Evolutionary conservation across 2,113 vertebrate species (phyloP), one percentile per base, ranked within the genome.

Genomic region (Catharus bicknelli): DNA sequence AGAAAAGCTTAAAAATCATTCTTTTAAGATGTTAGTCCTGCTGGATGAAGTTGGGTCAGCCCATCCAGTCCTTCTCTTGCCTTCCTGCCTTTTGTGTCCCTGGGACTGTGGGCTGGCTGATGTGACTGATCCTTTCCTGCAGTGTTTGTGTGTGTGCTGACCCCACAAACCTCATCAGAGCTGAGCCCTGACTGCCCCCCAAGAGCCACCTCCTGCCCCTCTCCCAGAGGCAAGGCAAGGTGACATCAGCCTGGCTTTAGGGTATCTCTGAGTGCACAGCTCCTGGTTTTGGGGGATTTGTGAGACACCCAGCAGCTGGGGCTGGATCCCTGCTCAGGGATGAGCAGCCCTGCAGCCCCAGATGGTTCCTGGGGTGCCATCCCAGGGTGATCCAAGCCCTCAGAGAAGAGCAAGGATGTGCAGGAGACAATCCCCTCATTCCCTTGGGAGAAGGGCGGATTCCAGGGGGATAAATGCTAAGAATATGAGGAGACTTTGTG

Each of bases 31-130:
- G 82, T 66, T 96, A 76, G 78, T 88, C 74, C 69, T 88, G 59
- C 75, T 93, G 82, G 78, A 79, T 94, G 55, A 83, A 88, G 74
- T 30, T 86, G 90, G 74, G 83, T 78, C 67, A 94, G 78, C 61
- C 90, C 80, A 42, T 88, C 78, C 75, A 34, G 90, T 77, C 64
- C 43, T 90, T 2, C 55, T 58, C 38, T 62, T 86, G 70, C 54
- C 36, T 78, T 63, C 9, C 27, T 0, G 68, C 50, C 48, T 64
- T 47, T 62, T 30, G 8, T 74, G 32, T 90, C 36, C 81, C 48
- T 55, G 30, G 90, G 47, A 80, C 83, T 51, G 68, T 79, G 10
- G 27, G 59, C 62, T 82, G 78, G 43, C 72, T 74, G 45, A n/a
- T 81, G 47, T 32, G 87, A 30, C n/a, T 59, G 16, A 76, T 58